phyloP scores from a whole-genome alignment of 2,888 invertebrate genomes.

The Lasius fuliginosus region DNA sequence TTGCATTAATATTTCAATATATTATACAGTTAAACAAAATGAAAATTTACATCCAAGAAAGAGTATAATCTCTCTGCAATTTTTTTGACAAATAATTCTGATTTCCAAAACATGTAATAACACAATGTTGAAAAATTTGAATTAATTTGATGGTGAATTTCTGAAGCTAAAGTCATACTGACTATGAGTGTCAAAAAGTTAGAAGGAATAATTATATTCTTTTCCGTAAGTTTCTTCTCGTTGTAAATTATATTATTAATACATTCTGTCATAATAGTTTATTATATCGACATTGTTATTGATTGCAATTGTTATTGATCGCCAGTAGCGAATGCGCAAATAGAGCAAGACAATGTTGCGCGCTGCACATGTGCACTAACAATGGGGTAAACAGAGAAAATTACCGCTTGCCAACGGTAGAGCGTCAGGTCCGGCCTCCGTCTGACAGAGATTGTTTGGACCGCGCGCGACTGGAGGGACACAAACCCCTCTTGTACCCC shows the following conservation, averaged over 20 bases:
- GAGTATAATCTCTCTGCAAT: neutral
- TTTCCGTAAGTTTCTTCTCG: neutral
- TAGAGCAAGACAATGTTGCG: slow-evolving; percentile 49
- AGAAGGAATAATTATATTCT: neutral
- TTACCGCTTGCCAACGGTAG: slow-evolving; percentile 73
- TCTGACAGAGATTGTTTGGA: slow-evolving; percentile 73
- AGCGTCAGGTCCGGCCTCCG: slow-evolving; percentile 56
- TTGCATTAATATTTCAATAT: neutral
- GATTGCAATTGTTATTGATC: slow-evolving; percentile 21
- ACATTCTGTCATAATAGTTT: neutral
- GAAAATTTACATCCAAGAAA: neutral
- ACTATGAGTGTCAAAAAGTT: no score
- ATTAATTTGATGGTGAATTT: neutral
- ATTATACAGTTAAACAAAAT: no score
- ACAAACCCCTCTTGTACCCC: slow-evolving; percentile 59
- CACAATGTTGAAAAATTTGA: neutral
- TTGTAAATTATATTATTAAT: slow-evolving; percentile 10
- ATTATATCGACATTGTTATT: neutral
- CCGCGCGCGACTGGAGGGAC: slow-evolving; percentile 60
- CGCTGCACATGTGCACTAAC: slow-evolving; percentile 65
- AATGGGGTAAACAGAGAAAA: slow-evolving; percentile 78
- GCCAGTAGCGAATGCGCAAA: slow-evolving; percentile 9
- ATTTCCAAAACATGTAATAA: neutral
- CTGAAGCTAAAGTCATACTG: no score
- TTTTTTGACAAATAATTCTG: neutral